phyloP scores from a whole-genome alignment of 2,888 invertebrate species.

The Drosophila ochracea region DNA sequence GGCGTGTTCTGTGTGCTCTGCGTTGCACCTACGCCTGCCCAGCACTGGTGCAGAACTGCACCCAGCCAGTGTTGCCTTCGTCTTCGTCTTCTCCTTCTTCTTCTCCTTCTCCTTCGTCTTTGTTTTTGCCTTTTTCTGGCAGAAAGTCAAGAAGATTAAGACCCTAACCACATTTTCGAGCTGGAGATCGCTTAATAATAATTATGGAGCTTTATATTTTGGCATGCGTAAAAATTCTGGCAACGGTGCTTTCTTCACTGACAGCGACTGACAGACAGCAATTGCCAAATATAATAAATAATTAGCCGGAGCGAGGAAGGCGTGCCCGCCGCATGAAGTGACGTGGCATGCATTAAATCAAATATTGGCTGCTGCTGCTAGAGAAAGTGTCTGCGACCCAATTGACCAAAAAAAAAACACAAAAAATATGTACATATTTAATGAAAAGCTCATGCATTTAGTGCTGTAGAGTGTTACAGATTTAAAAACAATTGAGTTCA shows the following conservation, averaged over 20 bases:
- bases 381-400: constrained; percentile 75
- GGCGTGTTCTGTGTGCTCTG: constrained; percentile 78
- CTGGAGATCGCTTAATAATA: constrained; percentile 63
- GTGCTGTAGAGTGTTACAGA: constrained; percentile 2
- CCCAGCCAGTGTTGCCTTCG: constrained; percentile 32
- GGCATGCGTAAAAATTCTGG: constrained; percentile 81
- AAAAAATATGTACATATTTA: constrained; percentile 12
- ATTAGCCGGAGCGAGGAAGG: constrained; percentile 73
- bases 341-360: constrained; percentile 82
- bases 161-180: constrained; percentile 60
- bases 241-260: constrained; percentile 70
- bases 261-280: constrained; percentile 82
- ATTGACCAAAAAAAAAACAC: constrained; percentile 38
- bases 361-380: constrained; percentile 69
- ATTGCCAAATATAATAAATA: constrained; percentile 84
- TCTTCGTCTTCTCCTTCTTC: neutral
- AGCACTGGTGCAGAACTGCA: constrained; percentile 39
- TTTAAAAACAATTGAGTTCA: constrained; percentile 18
- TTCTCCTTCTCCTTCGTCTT: constrained; percentile 1
- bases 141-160: constrained; percentile 67
- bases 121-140: constrained; percentile 32
- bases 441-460: constrained; percentile 19
- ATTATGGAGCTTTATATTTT: constrained; percentile 61
- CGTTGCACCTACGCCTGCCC: constrained; percentile 83
- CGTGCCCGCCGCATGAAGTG: constrained; percentile 66